Evolutionary conservation across 2,113 vertebrate genomes (phyloP).

Genomic region (Rattus rattus): DNA sequence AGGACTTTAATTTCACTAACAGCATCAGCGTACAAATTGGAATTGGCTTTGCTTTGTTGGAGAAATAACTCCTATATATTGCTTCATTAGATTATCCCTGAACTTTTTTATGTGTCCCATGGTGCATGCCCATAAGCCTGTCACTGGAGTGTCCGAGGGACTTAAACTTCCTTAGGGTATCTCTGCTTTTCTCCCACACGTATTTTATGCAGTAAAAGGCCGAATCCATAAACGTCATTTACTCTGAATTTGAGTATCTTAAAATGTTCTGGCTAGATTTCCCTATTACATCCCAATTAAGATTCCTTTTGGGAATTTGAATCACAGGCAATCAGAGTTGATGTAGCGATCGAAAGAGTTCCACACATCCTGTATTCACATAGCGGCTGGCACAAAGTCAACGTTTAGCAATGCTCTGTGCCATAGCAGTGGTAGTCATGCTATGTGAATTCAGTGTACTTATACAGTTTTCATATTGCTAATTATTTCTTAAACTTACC

Average conservation of each 20-base stretch:
- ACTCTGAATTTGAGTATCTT: constrained; percentile 71
- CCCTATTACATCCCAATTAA: constrained; percentile 81
- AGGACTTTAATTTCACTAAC: background rate
- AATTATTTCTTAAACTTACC: background rate
- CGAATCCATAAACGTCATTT: constrained; percentile 66
- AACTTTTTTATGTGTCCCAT: constrained; percentile 1
- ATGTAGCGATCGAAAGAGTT: background rate
- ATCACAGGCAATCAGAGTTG: constrained; percentile 55
- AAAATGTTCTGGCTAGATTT: constrained; percentile 75
- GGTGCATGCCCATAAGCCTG: constrained; percentile 13
- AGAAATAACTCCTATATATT: background rate
- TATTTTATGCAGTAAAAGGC: constrained; percentile 47
- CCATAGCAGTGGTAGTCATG: background rate
- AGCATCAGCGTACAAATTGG: background rate
- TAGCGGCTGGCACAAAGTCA: background rate
- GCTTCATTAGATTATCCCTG: background rate
- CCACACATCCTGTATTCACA: background rate
- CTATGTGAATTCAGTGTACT: background rate
- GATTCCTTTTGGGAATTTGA: constrained; percentile 81
- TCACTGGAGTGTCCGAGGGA: constrained; percentile 17
- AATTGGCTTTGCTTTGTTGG: background rate
- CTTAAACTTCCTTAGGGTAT: constrained; percentile 37
- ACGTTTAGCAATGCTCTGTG: background rate
- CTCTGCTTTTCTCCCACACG: constrained; percentile 57
- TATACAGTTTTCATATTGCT: background rate